Evolutionary conservation across 2,888 invertebrate genomes (phyloP).

Genomic region (Spodoptera exigua): DNA sequence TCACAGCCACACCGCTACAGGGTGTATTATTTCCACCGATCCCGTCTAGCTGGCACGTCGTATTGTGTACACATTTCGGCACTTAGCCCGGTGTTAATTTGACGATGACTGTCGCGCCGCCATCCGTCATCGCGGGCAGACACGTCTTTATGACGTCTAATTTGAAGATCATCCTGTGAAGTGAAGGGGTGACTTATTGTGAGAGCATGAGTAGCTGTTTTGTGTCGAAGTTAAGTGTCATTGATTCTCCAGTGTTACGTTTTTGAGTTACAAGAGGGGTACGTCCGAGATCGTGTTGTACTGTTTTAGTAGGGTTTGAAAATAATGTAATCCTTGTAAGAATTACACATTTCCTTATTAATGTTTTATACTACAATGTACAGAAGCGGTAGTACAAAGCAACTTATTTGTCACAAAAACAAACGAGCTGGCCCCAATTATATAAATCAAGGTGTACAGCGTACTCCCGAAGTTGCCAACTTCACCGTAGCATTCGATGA

Average conservation of each 20-base stretch:
- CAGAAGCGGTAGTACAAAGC: too few relatives aligned
- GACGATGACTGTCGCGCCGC: slow-evolving; percentile 83
- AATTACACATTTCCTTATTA: too few relatives aligned
- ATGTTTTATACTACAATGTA: too few relatives aligned
- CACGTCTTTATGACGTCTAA: slow-evolving; percentile 83
- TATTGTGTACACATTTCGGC: slow-evolving; percentile 85
- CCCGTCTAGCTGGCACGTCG: slow-evolving; percentile 65
- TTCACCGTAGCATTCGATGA: slow-evolving; percentile 60
- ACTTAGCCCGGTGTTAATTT: slow-evolving; percentile 86
- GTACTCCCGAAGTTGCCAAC: slow-evolving; percentile 64
- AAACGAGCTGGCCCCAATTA: slow-evolving; percentile 42
- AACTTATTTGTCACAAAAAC: background rate
- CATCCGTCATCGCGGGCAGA: slow-evolving; percentile 83
- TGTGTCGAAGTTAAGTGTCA: slow-evolving; percentile 58
- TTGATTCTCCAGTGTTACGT: slow-evolving; percentile 46
- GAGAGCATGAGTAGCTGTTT: slow-evolving; percentile 77
- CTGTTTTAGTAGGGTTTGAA: slow-evolving; percentile 3
- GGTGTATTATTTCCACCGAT: slow-evolving; percentile 70
- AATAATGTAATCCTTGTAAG: background rate
- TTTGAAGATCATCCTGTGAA: slow-evolving; percentile 82
- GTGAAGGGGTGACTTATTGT: slow-evolving; percentile 82
- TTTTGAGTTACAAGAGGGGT: slow-evolving; percentile 28
- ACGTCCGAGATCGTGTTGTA: slow-evolving; percentile 1
- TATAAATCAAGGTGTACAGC: slow-evolving; percentile 59
- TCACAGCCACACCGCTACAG: slow-evolving; percentile 42